A percentile compares a stretch with the other conserved stretches of the same genome.
phyloP scores from a whole-genome alignment of 53 echinoderm and acorn worm genomes.

The Hippasteria phrygiana region DNA sequence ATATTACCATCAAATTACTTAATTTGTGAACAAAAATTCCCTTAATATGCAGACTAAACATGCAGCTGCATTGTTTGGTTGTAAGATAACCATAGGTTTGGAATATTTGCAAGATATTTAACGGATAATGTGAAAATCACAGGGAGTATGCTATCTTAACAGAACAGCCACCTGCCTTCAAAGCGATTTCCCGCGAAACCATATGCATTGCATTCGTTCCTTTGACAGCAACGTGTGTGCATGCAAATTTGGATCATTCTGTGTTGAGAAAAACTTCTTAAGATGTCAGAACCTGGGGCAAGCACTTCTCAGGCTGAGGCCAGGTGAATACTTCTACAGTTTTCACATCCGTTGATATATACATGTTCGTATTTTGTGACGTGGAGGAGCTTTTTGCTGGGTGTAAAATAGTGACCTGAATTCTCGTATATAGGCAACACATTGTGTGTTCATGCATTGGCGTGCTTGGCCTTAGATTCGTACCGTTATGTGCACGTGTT shows the following conservation, averaged over 20 bases:
- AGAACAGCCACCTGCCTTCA: slow-evolving; percentile 61
- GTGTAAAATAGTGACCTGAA: neutral
- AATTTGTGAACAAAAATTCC: neutral
- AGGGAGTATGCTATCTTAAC: slow-evolving; percentile 11
- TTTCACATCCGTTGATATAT: neutral
- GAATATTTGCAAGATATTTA: neutral
- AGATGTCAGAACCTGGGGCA: slow-evolving; percentile 58
- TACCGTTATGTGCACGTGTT: too few species aligned
- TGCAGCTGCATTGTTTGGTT: neutral
- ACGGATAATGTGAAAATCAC: neutral
- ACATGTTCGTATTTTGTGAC: neutral
- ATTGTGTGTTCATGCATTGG: neutral
- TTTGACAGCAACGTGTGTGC: neutral
- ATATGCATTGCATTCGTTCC: neutral
- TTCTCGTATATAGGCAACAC: too few species aligned
- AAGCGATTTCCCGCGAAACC: slow-evolving; percentile 74
- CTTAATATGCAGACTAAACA: too few species aligned
- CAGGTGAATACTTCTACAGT: slow-evolving; percentile 32
- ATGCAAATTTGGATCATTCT: neutral
- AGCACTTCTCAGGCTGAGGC: slow-evolving; percentile 53
- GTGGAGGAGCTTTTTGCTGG: neutral
- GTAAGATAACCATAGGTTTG: neutral
- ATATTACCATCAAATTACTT: neutral
- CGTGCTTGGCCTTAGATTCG: too few species aligned
- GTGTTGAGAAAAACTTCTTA: neutral